Conservation (phyloP, 2,113 vertebrate genomes). For the Mustela lutreola region DNA sequence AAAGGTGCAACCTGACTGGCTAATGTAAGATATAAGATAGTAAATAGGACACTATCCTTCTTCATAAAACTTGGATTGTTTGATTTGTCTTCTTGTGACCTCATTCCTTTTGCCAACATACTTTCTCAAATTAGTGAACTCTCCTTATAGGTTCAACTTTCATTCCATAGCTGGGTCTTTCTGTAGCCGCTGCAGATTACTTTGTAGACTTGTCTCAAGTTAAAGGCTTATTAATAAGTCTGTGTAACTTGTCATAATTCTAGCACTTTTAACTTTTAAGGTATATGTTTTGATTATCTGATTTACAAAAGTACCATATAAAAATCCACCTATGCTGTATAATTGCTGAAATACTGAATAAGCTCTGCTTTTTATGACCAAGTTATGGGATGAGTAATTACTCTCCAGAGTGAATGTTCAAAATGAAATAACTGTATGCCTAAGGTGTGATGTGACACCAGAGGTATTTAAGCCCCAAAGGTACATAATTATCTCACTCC, state of each 20-base stretch:
- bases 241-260: constrained; percentile 70
- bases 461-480: constrained; percentile 74
- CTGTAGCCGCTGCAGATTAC: background rate
- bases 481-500: constrained; percentile 73
- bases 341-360: constrained; percentile 64
- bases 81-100: constrained; percentile 7
- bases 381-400: constrained; percentile 79
- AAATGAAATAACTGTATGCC: constrained; percentile 72
- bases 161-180: background rate
- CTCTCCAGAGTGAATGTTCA: constrained; percentile 73
- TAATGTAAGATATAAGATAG: background rate
- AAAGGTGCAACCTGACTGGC: background rate
- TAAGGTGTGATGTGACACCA: constrained; percentile 72
- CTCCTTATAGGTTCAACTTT: background rate
- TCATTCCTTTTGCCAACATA: background rate
- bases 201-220: background rate
- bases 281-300: constrained; percentile 63
- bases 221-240: constrained; percentile 56
- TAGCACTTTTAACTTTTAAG: constrained; percentile 61
- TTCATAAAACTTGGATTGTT: background rate
- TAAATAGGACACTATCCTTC: background rate
- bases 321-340: constrained; percentile 58
- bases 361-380: constrained; percentile 72
- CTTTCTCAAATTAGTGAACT: background rate
- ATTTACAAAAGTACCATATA: constrained; percentile 67